These are phyloP conservation scores for Lithophane socia DNA, from an alignment of 2,888 invertebrate genomes.

Conservation along the genomic window DNA sequence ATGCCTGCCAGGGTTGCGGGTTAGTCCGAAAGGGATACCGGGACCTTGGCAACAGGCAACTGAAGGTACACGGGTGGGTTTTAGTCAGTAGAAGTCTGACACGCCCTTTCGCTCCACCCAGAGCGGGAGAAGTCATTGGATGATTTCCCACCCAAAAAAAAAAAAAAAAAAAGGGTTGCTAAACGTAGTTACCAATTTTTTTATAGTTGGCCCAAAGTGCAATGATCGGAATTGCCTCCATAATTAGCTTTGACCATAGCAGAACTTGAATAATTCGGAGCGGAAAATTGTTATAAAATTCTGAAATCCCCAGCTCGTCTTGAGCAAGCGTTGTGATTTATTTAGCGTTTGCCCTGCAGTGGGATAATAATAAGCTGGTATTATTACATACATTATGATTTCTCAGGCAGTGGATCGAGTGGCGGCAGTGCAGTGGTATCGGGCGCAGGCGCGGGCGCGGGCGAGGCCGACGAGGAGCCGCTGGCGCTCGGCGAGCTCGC, in stretches of 20 bases:
- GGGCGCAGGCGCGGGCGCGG: slow-evolving; percentile 83
- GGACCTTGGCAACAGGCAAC: too few species aligned
- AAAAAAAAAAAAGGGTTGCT: too few species aligned
- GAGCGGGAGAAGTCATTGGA: too few species aligned
- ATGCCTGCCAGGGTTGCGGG: too few species aligned
- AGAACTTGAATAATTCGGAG: not conserved
- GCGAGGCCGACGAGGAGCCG: slow-evolving; percentile 93
- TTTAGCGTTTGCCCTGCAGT: not conserved
- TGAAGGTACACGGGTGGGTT: too few species aligned
- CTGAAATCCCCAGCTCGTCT: not conserved
- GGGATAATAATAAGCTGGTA: not conserved
- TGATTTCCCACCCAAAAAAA: too few species aligned
- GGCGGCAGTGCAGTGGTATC: slow-evolving; percentile 47
- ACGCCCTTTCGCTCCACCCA: too few species aligned
- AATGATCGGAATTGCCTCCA: not conserved
- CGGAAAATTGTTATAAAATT: not conserved
- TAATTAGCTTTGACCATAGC: not conserved
- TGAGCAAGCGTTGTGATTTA: not conserved
- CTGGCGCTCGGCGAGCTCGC: slow-evolving; percentile 98
- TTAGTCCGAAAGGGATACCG: too few species aligned
- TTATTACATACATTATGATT: not conserved
- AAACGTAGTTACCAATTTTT: not conserved
- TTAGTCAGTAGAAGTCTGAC: too few species aligned
- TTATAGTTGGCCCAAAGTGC: not conserved
- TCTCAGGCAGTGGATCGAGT: slow-evolving; percentile 54